Base-by-base conservation (phyloP, 1,140 invertebrate species). In the Galleria mellonella region DNA sequence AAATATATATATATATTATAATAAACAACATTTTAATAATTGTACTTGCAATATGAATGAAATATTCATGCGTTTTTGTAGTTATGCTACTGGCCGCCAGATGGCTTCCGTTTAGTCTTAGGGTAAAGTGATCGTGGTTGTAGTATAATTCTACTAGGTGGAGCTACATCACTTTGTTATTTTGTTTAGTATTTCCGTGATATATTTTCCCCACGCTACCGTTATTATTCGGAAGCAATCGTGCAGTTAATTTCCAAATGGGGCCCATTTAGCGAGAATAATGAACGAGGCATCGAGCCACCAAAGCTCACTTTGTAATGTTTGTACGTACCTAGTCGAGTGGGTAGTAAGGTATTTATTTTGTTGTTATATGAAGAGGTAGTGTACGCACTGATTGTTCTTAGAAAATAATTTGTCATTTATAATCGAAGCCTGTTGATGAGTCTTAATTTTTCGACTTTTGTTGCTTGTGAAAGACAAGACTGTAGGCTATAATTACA, bases 171-270 rank as follows among this genome's bases (percentile, higher is more conserved):
- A 23, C 6, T 47, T 66, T 15, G 17, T 41, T 60, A 56, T 67
- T 68, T 74, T 65, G 60, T 70, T 63, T 62, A 58, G 58, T 43
- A 46, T 51, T 58, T 58, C 40, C 44, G 56, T 57, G 60, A 62
- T 62, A 69, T 47, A 72, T 67, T 55, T 23, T 57, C 59, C 62
- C 55, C 53, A 62, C 65, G 68, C 43, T 51, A 43, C 60, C 59
- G 44, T 58, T 40, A 73, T 83, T 83, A 77, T 81, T 72, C 61
- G 55, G 59, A 67, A 73, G 74, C 69, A 81, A 81, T 78, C 74
- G 74, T 69, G 78, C 76, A 83, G 78, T 76, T 81, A 83, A 83
- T 81, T 78, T 81, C 55, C 55, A 72, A 81, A 83, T 78, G 67
- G 71, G n/a, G 67, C 47, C 67, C 75, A 83, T 81, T 83, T 74